Conservation (phyloP, 2,888 invertebrate species). For the Scaptodrosophila latifasciaeformis region DNA sequence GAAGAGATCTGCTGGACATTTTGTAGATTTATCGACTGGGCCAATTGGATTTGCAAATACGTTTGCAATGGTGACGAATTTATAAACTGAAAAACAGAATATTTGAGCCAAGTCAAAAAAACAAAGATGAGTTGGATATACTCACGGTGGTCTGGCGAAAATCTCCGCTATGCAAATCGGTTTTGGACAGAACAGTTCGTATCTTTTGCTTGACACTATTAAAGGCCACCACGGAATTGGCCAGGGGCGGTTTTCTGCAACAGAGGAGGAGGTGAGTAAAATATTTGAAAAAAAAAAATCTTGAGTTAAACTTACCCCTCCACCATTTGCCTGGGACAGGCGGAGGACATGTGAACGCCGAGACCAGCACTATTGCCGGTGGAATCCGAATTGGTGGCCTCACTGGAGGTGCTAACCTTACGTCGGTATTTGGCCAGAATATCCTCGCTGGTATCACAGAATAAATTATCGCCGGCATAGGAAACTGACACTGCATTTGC, state of each 20-base stretch:
- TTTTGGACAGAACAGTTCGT: conserved; percentile 91
- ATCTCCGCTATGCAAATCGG: conserved; percentile 85
- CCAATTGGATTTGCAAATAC: conserved; percentile 84
- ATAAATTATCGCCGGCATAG: conserved; percentile 37
- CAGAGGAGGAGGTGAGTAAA: background rate
- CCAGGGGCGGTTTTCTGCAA: conserved; percentile 47
- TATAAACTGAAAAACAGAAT: conserved; percentile 50
- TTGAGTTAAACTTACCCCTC: conserved; percentile 33
- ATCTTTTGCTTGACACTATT: conserved; percentile 85
- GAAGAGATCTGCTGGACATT: conserved; percentile 86
- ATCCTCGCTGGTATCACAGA: conserved; percentile 88
- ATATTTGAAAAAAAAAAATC: conserved; percentile 36
- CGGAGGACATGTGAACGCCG: too few species aligned
- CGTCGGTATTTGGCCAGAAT: conserved; percentile 95
- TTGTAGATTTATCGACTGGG: conserved; percentile 87
- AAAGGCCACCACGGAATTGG: conserved; percentile 61
- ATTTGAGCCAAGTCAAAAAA: background rate
- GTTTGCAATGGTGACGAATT: conserved; percentile 78
- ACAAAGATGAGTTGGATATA: conserved; percentile 7
- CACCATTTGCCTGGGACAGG: too few species aligned
- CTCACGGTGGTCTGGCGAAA: conserved; percentile 78
- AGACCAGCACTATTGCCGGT: conserved; percentile 61
- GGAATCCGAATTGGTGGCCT: conserved; percentile 75
- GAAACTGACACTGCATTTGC: conserved; percentile 53
- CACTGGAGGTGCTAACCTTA: conserved; percentile 78